Conservation (phyloP, 2,113 vertebrate species). For the Gobiocypris rarus region DNA sequence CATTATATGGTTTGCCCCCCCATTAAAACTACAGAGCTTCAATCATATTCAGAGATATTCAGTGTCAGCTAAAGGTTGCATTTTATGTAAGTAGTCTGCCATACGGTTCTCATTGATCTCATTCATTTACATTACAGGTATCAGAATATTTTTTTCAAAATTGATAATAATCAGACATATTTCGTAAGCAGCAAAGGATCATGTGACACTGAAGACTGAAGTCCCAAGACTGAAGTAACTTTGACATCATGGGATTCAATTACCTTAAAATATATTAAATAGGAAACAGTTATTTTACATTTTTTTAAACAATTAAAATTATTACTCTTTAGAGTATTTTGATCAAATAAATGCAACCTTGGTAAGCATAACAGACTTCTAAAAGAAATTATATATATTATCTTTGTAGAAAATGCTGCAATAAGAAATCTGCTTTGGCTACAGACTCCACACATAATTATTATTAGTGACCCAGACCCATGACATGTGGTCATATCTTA, state of each 20-base stretch:
- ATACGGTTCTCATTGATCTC: too few species aligned
- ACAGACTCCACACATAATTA: slow-evolving; percentile 1
- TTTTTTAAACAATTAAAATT: not conserved
- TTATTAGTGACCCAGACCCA: not conserved
- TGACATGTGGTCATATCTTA: slow-evolving; percentile 45
- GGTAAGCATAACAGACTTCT: not conserved
- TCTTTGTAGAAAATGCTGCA: too few species aligned
- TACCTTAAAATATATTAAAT: not conserved
- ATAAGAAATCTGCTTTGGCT: not conserved
- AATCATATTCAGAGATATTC: not conserved
- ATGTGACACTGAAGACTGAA: not conserved
- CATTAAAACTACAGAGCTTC: not conserved
- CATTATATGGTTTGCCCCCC: not conserved
- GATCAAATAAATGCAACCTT: not conserved
- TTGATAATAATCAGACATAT: too few species aligned
- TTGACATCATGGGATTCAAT: not conserved
- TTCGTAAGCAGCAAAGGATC: not conserved
- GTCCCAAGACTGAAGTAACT: too few species aligned
- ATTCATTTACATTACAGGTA: not conserved
- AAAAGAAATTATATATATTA: too few species aligned
- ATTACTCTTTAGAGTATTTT: not conserved
- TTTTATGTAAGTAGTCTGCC: not conserved
- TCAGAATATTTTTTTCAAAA: not conserved
- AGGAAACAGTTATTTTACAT: not conserved
- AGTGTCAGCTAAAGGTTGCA: not conserved